Conservation (phyloP, 2,113 vertebrate species). For the Nicator chloris region DNA sequence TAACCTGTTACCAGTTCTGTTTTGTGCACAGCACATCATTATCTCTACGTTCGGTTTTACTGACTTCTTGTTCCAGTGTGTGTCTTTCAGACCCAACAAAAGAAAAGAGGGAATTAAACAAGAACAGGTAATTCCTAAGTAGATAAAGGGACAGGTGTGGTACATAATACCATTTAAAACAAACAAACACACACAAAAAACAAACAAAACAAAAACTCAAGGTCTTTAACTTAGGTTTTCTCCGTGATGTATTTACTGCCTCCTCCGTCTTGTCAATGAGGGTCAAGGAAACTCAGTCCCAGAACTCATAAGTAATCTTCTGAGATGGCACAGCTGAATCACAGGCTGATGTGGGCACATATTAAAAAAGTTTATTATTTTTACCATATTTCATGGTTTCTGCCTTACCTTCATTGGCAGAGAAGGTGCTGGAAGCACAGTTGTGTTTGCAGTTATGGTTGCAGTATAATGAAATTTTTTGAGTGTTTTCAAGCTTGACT, state of each 20-base stretch:
- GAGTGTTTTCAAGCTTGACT: background rate
- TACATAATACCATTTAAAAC: background rate
- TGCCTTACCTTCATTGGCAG: accelerated
- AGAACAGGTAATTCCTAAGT: background rate
- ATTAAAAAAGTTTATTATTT: background rate
- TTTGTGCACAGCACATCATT: background rate
- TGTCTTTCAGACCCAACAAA: background rate
- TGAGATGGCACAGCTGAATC: background rate
- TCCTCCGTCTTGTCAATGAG: background rate
- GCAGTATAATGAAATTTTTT: background rate
- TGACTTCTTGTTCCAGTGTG: background rate
- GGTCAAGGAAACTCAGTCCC: background rate
- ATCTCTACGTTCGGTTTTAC: background rate
- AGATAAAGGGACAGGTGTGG: background rate
- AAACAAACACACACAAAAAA: background rate
- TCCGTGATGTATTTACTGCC: background rate
- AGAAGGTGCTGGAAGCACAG: background rate
- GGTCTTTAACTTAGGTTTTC: background rate
- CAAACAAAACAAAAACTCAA: background rate
- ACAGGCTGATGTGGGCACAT: background rate
- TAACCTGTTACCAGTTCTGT: background rate
- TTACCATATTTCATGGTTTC: background rate
- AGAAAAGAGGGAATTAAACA: background rate
- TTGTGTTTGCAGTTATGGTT: background rate
- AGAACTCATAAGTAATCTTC: background rate